phyloP scores from a whole-genome alignment of 1,140 invertebrate genomes.

The Nilaparvata lugens region DNA sequence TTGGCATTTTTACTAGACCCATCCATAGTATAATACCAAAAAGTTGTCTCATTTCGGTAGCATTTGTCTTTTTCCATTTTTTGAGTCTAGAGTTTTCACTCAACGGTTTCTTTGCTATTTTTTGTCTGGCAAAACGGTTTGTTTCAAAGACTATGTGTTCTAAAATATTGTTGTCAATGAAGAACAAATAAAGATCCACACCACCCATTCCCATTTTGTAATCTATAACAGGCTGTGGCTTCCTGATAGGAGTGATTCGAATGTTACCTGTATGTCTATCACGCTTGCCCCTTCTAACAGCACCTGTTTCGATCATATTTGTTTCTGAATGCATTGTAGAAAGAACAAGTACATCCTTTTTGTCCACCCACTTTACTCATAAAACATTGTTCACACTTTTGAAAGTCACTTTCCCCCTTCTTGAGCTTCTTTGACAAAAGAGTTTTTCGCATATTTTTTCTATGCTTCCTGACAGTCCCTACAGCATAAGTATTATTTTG shows the following conservation, averaged over 20 bases:
- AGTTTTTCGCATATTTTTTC: not conserved
- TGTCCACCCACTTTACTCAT: not conserved
- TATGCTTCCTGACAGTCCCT: not conserved
- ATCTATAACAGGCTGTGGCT: conserved; percentile 15
- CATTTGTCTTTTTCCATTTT: too few species aligned
- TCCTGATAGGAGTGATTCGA: conserved; percentile 5
- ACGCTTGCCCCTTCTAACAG: not conserved
- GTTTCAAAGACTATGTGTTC: too few species aligned
- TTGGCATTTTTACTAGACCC: not conserved
- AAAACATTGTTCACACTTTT: not conserved
- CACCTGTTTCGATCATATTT: not conserved
- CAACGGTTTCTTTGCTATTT: too few species aligned
- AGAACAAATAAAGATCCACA: not conserved
- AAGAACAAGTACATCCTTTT: not conserved
- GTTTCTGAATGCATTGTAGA: not conserved
- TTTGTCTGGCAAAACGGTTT: too few species aligned
- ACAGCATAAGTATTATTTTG: not conserved
- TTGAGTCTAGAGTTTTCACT: too few species aligned
- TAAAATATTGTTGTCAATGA: too few species aligned
- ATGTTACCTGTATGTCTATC: not conserved
- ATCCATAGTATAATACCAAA: not conserved
- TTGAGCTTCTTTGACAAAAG: not conserved
- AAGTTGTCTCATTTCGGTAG: too few species aligned
- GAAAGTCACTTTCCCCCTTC: not conserved
- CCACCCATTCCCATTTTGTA: conserved; percentile 15